Percentiles rank a stretch among this genome's conserved stretches.
phyloP scores from a whole-genome alignment of 2,888 invertebrate genomes.

The Steinernema hermaphroditum region DNA sequence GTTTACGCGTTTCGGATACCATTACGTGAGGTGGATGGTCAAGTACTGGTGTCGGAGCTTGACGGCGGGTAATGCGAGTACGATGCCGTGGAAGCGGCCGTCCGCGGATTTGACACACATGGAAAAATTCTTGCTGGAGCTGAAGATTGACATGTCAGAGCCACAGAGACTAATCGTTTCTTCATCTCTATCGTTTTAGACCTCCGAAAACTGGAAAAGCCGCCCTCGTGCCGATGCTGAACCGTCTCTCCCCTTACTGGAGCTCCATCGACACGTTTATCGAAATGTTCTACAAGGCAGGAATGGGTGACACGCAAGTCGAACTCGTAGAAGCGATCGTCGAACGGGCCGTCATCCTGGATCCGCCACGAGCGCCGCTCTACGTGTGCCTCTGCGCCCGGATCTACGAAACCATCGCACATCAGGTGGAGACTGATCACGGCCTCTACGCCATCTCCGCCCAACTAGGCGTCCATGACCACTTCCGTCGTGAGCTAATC shows the following conservation, averaged over 20 bases:
- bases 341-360: not conserved
- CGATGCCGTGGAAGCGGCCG: not conserved
- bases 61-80: not conserved
- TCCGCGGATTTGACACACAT: not conserved
- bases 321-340: not conserved
- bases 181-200: no score
- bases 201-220: not conserved
- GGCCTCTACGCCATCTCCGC: not conserved
- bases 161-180: no score
- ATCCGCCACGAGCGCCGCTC: not conserved
- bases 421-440: not conserved
- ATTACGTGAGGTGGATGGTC: not conserved
- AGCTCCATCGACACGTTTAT: not conserved
- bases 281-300: not conserved
- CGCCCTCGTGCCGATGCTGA: not conserved
- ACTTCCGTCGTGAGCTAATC: not conserved
- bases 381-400: not conserved
- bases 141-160: no score
- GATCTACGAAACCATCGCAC: not conserved
- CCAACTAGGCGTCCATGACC: not conserved
- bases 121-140: not conserved
- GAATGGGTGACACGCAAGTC: not conserved
- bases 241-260: not conserved
- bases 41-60: not conserved
- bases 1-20: not conserved